phyloP scores from a whole-genome alignment of 2,797 vertebrate species.

The Tragopan temminckii region DNA sequence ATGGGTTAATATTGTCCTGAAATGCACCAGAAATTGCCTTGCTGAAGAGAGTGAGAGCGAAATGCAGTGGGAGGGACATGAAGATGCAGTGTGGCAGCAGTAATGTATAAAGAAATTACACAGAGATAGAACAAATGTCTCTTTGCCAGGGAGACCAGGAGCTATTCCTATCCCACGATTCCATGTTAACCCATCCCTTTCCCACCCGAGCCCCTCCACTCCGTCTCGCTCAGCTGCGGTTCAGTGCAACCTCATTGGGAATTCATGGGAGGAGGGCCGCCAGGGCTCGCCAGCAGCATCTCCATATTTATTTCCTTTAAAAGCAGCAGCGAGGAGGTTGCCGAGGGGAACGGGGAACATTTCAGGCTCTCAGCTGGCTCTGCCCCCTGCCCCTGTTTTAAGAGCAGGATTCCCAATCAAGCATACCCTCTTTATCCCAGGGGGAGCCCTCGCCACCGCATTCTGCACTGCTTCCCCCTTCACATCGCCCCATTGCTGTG shows the following conservation, averaged over 20 bases:
- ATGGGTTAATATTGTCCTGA: conserved; percentile 76
- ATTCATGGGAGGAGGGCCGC: background rate
- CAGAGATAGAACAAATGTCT: conserved; percentile 66
- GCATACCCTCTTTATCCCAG: conserved; percentile 56
- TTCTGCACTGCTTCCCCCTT: conserved; percentile 30
- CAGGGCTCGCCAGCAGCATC: conserved; percentile 45
- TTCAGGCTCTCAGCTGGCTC: conserved; percentile 47
- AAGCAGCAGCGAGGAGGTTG: conserved; percentile 18
- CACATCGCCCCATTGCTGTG: background rate
- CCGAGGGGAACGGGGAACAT: conserved; percentile 26
- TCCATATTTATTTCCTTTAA: conserved; percentile 62
- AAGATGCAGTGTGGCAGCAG: conserved; percentile 71
- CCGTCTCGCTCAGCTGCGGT: background rate
- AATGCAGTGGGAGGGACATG: conserved; percentile 69
- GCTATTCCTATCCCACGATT: conserved; percentile 45
- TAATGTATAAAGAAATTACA: conserved; percentile 72
- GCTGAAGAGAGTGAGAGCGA: conserved; percentile 63
- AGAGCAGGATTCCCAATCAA: conserved; percentile 54
- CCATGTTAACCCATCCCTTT: conserved; percentile 45
- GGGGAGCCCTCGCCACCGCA: conserved; percentile 34
- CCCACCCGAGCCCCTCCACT: background rate
- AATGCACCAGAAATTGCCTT: conserved; percentile 74
- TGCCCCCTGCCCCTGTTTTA: conserved; percentile 50
- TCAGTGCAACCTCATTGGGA: background rate
- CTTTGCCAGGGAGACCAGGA: conserved; percentile 54